Conservation (phyloP, 2,888 invertebrate species). For the Scotopteryx bipunctaria region DNA sequence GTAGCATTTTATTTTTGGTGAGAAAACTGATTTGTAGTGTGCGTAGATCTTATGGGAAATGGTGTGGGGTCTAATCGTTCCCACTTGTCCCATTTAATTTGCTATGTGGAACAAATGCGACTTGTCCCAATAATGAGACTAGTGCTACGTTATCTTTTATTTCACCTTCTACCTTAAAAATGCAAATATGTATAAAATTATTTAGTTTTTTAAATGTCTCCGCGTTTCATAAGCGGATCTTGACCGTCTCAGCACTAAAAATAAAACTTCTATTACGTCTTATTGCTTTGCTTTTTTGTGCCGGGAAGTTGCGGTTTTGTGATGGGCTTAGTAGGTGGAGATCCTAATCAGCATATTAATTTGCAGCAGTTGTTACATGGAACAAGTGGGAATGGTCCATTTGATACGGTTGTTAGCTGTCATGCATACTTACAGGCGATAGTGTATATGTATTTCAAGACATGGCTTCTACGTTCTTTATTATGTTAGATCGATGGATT, state of each 20-base stretch:
- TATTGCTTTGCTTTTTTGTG: no score
- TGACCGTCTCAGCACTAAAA: no score
- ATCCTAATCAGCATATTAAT: no score
- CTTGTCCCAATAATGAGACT: no score
- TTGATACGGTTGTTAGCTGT: conserved; percentile 52
- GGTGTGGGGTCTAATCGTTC: background rate
- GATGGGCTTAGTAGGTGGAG: no score
- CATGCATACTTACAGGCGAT: conserved; percentile 35
- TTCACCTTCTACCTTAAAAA: no score
- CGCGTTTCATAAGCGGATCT: no score
- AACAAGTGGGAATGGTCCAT: conserved; percentile 8
- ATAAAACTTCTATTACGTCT: no score
- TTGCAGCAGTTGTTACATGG: background rate
- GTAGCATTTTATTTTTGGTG: background rate
- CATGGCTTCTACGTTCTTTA: conserved; percentile 79
- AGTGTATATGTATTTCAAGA: conserved; percentile 57
- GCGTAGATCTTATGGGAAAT: conserved; percentile 3
- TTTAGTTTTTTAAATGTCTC: no score
- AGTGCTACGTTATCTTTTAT: no score
- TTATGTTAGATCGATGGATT: conserved; percentile 82
- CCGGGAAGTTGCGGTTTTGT: no score
- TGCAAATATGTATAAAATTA: no score
- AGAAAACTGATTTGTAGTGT: background rate
- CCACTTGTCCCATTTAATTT: background rate
- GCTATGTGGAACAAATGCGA: background rate